Evolutionary conservation across 2,888 invertebrate genomes (phyloP).

Genomic region (Drosophila paramelanica): DNA sequence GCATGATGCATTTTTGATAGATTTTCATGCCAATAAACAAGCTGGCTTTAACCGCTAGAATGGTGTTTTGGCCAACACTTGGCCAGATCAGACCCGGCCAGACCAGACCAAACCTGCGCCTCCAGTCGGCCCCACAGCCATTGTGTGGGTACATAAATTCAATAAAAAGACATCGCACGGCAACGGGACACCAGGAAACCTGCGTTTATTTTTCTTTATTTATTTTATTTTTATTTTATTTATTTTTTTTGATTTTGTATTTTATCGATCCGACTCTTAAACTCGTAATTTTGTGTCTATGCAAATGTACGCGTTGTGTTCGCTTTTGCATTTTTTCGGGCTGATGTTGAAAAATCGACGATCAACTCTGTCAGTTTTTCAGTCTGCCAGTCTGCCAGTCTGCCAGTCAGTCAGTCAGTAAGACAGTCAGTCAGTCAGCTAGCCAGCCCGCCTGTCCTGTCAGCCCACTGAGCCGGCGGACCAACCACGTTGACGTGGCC

Average conservation of each 20-base stretch:
- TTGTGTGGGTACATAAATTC: constrained; percentile 78
- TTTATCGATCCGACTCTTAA: constrained; percentile 41
- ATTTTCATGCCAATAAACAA: constrained; percentile 77
- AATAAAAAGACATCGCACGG: constrained; percentile 34
- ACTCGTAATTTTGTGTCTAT: constrained; percentile 70
- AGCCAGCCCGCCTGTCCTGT: constrained; percentile 34
- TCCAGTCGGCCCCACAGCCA: constrained; percentile 27
- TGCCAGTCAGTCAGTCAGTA: constrained; percentile 24
- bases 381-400: constrained; percentile 15
- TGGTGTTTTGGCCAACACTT: constrained; percentile 75
- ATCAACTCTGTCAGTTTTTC: constrained; percentile 45
- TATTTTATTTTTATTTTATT: neutral
- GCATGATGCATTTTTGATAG: constrained; percentile 78
- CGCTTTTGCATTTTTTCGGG: constrained; percentile 51
- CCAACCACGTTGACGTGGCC: constrained; percentile 74
- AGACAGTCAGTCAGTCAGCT: constrained; percentile 41
- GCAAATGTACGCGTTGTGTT: constrained; percentile 68
- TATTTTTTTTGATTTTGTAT: constrained; percentile 4
- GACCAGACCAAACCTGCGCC: neutral
- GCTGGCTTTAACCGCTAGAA: constrained; percentile 64
- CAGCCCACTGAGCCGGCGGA: constrained; percentile 48
- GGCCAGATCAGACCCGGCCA: constrained; percentile 30
- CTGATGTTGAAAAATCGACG: constrained; percentile 67
- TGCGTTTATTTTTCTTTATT: constrained; percentile 39
- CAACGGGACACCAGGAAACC: constrained; percentile 68